phyloP scores from a whole-genome alignment of 2,113 vertebrate genomes.

The Sphyrna mokarran region DNA sequence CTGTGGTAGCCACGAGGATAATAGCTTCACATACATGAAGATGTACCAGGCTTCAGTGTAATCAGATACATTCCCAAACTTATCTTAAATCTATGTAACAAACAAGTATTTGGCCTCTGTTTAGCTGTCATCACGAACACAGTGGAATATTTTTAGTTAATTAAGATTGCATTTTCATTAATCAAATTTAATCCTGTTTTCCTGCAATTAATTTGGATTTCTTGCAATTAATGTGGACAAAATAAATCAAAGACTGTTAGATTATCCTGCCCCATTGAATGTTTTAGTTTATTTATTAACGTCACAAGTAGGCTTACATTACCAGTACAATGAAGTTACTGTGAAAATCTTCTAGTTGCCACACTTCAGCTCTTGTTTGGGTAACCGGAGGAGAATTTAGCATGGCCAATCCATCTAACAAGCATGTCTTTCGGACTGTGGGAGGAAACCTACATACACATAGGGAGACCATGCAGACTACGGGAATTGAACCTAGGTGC shows the following conservation, averaged over 20 bases:
- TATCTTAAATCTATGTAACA: not conserved
- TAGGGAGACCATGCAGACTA: too few species aligned
- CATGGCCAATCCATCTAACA: too few species aligned
- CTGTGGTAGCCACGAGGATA: not conserved
- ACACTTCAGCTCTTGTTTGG: too few species aligned
- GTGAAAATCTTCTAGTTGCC: too few species aligned
- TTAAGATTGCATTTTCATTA: not conserved
- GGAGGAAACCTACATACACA: too few species aligned
- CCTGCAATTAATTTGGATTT: not conserved
- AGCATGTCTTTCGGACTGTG: too few species aligned
- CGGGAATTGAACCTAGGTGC: too few species aligned
- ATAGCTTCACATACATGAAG: not conserved
- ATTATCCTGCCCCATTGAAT: not conserved
- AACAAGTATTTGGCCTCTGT: not conserved
- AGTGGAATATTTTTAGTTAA: not conserved
- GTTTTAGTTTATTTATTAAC: too few species aligned
- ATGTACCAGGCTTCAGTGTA: not conserved
- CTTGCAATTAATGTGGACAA: not conserved
- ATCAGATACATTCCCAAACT: not conserved
- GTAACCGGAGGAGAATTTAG: too few species aligned
- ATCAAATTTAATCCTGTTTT: not conserved
- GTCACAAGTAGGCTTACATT: too few species aligned
- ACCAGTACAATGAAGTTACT: too few species aligned
- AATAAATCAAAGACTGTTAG: not conserved
- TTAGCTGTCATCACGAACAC: not conserved